phyloP scores from a whole-genome alignment of 2,888 invertebrate genomes.

The Micoletzkya japonica region DNA sequence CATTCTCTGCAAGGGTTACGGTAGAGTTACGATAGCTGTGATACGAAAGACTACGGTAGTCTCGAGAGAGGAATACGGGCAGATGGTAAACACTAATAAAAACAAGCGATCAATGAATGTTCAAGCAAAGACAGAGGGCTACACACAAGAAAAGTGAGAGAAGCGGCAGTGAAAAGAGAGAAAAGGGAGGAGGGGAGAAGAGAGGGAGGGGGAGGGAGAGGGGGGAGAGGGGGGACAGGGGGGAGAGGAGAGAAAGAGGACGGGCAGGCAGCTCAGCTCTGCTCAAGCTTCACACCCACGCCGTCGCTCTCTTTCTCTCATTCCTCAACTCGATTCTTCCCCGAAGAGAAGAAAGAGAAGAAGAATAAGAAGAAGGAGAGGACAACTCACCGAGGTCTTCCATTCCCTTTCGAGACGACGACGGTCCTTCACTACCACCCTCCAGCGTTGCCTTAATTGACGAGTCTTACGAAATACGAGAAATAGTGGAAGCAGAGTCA shows the following conservation, averaged over 20 bases:
- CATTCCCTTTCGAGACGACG: no score
- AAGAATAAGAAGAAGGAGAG: not conserved
- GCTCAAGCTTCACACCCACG: not conserved
- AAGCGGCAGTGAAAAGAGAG: not conserved
- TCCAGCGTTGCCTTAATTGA: no score
- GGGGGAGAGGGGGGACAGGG: not conserved
- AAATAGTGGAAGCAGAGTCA: no score
- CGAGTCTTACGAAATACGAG: no score
- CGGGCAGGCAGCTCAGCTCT: not conserved
- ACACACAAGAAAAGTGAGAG: not conserved
- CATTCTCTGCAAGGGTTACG: not conserved
- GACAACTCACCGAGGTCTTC: not conserved
- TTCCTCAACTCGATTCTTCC: not conserved
- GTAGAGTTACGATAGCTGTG: not conserved
- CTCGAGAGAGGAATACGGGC: not conserved
- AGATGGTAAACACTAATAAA: not conserved
- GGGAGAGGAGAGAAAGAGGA: not conserved
- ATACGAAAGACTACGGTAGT: not conserved
- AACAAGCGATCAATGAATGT: not conserved
- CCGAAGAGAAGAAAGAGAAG: not conserved
- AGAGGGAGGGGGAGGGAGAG: not conserved
- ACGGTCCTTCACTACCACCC: no score
- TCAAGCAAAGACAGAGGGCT: not conserved
- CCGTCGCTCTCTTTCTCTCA: conserved; percentile 2
- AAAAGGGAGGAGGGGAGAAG: not conserved